A percentile compares a stretch with the other conserved stretches of the same genome.
Evolutionary conservation across 2,797 vertebrate species (phyloP).

Genomic region (Hoplostethus atlanticus): DNA sequence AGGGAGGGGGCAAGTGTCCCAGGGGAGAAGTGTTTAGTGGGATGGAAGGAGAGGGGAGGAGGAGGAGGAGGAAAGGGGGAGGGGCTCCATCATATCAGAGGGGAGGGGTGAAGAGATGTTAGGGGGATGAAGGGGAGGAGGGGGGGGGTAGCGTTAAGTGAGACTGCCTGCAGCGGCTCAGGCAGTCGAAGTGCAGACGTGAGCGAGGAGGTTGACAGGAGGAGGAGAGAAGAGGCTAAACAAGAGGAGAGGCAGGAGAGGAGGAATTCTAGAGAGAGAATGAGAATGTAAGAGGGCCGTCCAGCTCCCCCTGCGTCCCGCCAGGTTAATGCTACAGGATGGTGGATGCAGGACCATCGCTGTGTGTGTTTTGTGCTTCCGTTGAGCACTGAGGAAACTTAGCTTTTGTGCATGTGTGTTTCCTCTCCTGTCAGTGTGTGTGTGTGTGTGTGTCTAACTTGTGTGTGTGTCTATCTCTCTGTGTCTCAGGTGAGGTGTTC

Average conservation of each 20-base stretch:
- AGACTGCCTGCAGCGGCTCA: slow-evolving; percentile 79
- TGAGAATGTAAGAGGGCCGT: slow-evolving; percentile 76
- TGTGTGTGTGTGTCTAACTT: slow-evolving; percentile 39
- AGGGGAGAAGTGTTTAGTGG: slow-evolving; percentile 71
- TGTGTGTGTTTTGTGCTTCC: background rate
- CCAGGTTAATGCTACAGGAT: slow-evolving; percentile 52
- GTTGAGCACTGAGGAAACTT: background rate
- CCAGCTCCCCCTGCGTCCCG: slow-evolving; percentile 43
- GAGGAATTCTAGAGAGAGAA: slow-evolving; percentile 39
- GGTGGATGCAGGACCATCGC: slow-evolving; percentile 10
- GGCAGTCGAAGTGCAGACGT: slow-evolving; percentile 75
- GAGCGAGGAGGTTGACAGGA: slow-evolving; percentile 66
- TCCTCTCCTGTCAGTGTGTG: slow-evolving; percentile 1
- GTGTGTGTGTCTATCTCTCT: slow-evolving; percentile 19
- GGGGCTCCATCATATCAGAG: slow-evolving; percentile 65
- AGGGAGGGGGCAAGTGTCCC: slow-evolving; percentile 68
- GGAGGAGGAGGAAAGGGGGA: slow-evolving; percentile 48
- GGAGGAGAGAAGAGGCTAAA: slow-evolving; percentile 52
- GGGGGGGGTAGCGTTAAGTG: slow-evolving; percentile 69
- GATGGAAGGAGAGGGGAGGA: slow-evolving; percentile 57
- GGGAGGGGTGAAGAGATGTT: slow-evolving; percentile 68
- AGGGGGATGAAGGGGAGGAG: slow-evolving; percentile 47
- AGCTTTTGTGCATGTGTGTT: slow-evolving; percentile 27
- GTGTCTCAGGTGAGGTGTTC: slow-evolving; percentile 87
- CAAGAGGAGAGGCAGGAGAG: slow-evolving; percentile 50